phyloP scores from a whole-genome alignment of 2,888 invertebrate species.

The Cantharis rustica region DNA sequence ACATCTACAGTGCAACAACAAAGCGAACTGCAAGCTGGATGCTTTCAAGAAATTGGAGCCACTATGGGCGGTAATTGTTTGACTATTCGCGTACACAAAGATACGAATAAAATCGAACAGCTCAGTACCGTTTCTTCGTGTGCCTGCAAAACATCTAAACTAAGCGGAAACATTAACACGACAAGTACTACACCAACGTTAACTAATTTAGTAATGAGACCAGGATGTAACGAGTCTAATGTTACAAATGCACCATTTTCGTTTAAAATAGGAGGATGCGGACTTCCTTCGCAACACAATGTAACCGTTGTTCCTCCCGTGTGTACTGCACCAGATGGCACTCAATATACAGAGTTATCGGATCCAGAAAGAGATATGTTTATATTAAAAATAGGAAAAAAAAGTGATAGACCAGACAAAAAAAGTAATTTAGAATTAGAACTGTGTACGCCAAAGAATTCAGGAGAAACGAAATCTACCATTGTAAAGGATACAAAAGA shows the following conservation, averaged over 20 bases:
- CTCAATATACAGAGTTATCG: slow-evolving; percentile 62
- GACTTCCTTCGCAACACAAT: slow-evolving; percentile 41
- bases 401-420: slow-evolving; percentile 71
- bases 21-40: slow-evolving; percentile 41
- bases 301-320: slow-evolving; percentile 56
- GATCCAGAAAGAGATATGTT: slow-evolving; percentile 75
- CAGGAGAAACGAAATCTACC: slow-evolving; percentile 57
- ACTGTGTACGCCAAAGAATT: slow-evolving; percentile 71
- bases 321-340: slow-evolving; percentile 60
- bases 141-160: slow-evolving; percentile 23
- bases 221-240: neutral
- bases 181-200: neutral
- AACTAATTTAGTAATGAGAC: neutral
- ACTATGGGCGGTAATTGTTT: slow-evolving; percentile 69
- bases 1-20: slow-evolving; percentile 40
- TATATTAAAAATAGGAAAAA: slow-evolving; percentile 75
- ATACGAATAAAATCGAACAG: slow-evolving; percentile 57
- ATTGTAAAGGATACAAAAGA: slow-evolving; percentile 67
- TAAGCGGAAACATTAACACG: neutral
- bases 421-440: slow-evolving; percentile 74
- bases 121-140: slow-evolving; percentile 54
- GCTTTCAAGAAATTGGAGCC: slow-evolving; percentile 69
- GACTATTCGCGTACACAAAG: slow-evolving; percentile 66
- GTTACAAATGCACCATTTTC: slow-evolving; percentile 41
- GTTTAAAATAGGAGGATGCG: slow-evolving; percentile 42